Evolutionary conservation across 1,140 invertebrate species (phyloP).

Genomic region (Battus philenor): DNA sequence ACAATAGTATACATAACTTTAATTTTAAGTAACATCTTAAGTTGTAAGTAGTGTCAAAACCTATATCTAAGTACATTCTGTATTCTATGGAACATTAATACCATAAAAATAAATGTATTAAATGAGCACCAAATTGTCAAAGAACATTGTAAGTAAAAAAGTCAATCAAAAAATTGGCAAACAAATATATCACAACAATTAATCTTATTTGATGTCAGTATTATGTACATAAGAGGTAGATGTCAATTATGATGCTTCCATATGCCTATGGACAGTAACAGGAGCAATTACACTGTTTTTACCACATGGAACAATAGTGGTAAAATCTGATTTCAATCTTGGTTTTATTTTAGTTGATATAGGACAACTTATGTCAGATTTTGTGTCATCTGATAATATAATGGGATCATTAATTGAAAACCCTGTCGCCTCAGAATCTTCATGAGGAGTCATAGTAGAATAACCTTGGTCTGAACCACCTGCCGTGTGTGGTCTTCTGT

Average conservation of each 20-base stretch:
- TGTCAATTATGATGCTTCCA: conserved; percentile 79
- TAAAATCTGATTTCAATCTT: conserved; percentile 64
- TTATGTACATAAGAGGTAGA: conserved; percentile 62
- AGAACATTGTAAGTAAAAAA: conserved; percentile 26
- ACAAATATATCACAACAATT: conserved; percentile 26
- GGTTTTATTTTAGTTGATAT: conserved; percentile 77
- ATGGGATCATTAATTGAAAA: conserved; percentile 81
- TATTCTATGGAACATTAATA: conserved; percentile 14
- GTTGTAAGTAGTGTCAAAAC: conserved; percentile 17
- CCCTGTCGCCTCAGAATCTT: conserved; percentile 88
- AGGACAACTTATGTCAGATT: conserved; percentile 79
- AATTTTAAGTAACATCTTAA: conserved; percentile 11
- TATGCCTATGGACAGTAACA: conserved; percentile 90
- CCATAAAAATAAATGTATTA: conserved; percentile 13
- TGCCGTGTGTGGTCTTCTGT: conserved; percentile 85
- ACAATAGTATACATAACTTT: conserved; percentile 1
- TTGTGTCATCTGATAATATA: conserved; percentile 77
- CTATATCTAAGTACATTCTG: neutral
- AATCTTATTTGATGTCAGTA: conserved; percentile 14
- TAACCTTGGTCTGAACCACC: conserved; percentile 96
- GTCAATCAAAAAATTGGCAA: conserved; percentile 24
- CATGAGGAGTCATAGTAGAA: conserved; percentile 95
- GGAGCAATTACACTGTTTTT: conserved; percentile 87
- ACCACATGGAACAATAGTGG: conserved; percentile 72
- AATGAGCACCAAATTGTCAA: conserved; percentile 13